phyloP scores from a whole-genome alignment of 2,797 vertebrate species.

The Hemibagrus guttatus region DNA sequence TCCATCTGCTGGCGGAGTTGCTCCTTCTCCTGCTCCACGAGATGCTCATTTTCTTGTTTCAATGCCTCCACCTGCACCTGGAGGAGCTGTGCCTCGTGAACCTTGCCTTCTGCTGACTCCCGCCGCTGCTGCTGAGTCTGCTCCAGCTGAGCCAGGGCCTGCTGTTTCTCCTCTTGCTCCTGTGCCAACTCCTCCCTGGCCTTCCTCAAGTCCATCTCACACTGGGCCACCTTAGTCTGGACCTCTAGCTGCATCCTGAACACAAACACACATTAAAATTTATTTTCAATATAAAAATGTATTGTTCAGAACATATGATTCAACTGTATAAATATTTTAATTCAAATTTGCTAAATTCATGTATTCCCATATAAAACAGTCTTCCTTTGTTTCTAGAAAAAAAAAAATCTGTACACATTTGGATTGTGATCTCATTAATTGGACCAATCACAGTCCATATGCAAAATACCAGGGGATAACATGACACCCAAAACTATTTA shows the following conservation, averaged over 20 bases:
- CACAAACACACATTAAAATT: slow-evolving; percentile 8
- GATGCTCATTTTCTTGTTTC: slow-evolving; percentile 52
- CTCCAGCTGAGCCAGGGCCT: slow-evolving; percentile 67
- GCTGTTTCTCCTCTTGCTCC: slow-evolving; percentile 69
- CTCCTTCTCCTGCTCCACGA: slow-evolving; percentile 56
- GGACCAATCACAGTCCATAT: neutral
- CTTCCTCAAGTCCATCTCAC: slow-evolving; percentile 75
- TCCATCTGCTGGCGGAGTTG: neutral
- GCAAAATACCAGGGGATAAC: neutral
- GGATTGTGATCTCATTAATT: neutral
- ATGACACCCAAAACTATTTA: neutral
- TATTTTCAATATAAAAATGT: neutral
- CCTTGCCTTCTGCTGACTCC: slow-evolving; percentile 54
- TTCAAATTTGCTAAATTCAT: neutral
- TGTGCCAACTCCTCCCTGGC: slow-evolving; percentile 68
- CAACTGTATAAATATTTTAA: neutral
- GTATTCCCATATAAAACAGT: neutral
- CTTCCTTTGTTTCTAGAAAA: neutral
- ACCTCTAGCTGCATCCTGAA: slow-evolving; percentile 81
- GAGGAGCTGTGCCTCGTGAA: slow-evolving; percentile 51
- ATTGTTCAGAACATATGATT: neutral
- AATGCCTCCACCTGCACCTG: slow-evolving; percentile 64
- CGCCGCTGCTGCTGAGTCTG: slow-evolving; percentile 62
- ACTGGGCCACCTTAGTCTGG: slow-evolving; percentile 75
- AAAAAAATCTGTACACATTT: neutral